These are phyloP conservation scores for Ptychadena robeensis DNA, from an alignment of 2,797 vertebrate genomes.

Conservation along the genomic window DNA sequence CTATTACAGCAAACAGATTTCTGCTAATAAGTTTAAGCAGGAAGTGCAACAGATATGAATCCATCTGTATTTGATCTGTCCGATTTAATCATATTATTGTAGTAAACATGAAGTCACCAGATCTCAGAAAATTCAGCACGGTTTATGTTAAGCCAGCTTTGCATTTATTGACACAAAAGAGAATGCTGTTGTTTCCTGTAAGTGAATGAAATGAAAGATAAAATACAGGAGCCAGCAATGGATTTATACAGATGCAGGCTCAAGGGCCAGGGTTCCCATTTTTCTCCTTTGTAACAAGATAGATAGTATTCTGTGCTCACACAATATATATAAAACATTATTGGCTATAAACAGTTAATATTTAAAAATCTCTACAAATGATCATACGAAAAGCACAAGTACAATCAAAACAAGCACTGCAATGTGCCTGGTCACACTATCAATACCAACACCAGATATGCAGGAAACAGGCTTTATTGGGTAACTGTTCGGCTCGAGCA, in stretches of 20 bases:
- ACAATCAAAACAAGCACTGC: too few species aligned
- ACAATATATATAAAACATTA: too few species aligned
- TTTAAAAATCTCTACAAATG: too few species aligned
- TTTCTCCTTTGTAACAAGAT: background rate
- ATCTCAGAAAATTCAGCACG: background rate
- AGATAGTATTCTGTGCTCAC: background rate
- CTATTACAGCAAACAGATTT: constrained; percentile 21
- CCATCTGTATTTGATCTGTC: constrained; percentile 22
- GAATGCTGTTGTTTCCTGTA: background rate
- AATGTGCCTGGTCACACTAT: too few species aligned
- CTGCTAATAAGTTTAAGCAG: constrained; percentile 18
- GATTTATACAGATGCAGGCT: background rate
- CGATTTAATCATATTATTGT: constrained; percentile 18
- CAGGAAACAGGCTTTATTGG: too few species aligned
- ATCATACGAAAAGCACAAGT: too few species aligned
- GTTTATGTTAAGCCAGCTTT: background rate
- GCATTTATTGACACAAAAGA: background rate
- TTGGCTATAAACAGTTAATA: too few species aligned
- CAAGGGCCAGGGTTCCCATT: too few species aligned
- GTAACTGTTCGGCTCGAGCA: too few species aligned
- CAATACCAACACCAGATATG: too few species aligned
- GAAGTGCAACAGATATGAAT: constrained; percentile 21
- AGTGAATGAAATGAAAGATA: background rate
- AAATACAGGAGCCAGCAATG: background rate
- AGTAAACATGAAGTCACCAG: background rate